Conservation (phyloP, 2,797 vertebrate genomes). For the Leptoclinus maculatus region DNA sequence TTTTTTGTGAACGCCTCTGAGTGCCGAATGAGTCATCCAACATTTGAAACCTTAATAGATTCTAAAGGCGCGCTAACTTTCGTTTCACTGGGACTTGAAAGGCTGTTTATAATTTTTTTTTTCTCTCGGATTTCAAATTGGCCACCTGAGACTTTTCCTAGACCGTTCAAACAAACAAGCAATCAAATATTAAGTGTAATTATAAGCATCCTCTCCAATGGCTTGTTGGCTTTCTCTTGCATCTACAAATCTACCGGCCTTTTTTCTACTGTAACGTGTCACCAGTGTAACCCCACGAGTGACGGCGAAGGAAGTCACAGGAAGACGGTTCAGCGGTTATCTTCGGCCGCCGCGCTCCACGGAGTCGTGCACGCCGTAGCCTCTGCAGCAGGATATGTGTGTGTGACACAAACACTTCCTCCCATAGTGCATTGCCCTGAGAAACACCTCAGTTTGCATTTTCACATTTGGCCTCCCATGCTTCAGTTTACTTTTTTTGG, state of each 20-base stretch:
- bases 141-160: constrained; percentile 9
- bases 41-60: too few relatives aligned
- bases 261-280: constrained; percentile 5
- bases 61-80: too few relatives aligned
- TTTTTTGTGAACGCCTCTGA: too few relatives aligned
- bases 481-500: background rate
- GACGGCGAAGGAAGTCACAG: constrained; percentile 24
- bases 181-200: constrained; percentile 1
- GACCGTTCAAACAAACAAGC: constrained; percentile 21
- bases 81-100: too few relatives aligned
- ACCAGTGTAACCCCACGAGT: background rate
- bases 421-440: constrained; percentile 19
- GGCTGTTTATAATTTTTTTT: too few relatives aligned
- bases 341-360: constrained; percentile 43
- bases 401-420: constrained; percentile 65
- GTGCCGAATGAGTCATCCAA: too few relatives aligned
- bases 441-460: constrained; percentile 37
- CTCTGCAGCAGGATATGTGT: constrained; percentile 53
- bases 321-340: constrained; percentile 56
- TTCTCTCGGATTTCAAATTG: constrained; percentile 23
- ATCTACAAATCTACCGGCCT: background rate
- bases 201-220: background rate
- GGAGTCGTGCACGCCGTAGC: constrained; percentile 16
- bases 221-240: background rate
- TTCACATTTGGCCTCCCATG: constrained; percentile 8